Conservation (phyloP, 2,888 invertebrate genomes). For the Artemia sp. region DNA sequence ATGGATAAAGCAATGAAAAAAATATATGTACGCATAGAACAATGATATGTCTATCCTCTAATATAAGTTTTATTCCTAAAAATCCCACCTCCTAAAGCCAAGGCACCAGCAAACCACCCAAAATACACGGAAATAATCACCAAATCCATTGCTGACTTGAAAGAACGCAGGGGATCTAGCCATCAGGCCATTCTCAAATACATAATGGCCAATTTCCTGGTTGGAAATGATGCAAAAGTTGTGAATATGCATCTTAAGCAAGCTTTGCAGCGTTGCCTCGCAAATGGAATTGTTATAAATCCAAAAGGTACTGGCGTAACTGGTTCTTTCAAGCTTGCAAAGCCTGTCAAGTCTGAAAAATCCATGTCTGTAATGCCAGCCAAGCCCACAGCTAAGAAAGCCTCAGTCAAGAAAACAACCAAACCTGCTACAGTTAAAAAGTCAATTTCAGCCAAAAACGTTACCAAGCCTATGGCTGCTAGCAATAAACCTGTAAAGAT, state of each 20-base stretch:
- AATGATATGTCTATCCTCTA: too few species aligned
- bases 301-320: constrained; percentile 26
- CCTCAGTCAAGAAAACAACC: neutral
- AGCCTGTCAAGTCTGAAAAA: neutral
- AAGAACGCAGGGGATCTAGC: constrained; percentile 34
- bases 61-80: too few species aligned
- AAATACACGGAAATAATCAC: constrained; percentile 33
- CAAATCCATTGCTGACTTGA: constrained; percentile 31
- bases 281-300: constrained; percentile 31
- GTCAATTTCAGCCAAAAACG: neutral
- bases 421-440: neutral
- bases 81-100: constrained; percentile 23
- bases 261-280: constrained; percentile 31
- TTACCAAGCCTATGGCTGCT: too few species aligned
- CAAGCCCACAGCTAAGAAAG: neutral
- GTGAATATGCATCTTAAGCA: constrained; percentile 31
- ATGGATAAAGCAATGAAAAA: too few species aligned
- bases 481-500: neutral
- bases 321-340: constrained; percentile 24
- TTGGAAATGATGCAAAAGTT: constrained; percentile 30
- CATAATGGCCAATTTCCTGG: constrained; percentile 30
- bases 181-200: constrained; percentile 33
- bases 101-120: constrained; percentile 30
- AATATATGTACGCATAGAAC: too few species aligned
- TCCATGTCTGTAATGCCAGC: neutral